phyloP scores from a whole-genome alignment of 2,113 vertebrate species.

The Carettochelys insculpta region DNA sequence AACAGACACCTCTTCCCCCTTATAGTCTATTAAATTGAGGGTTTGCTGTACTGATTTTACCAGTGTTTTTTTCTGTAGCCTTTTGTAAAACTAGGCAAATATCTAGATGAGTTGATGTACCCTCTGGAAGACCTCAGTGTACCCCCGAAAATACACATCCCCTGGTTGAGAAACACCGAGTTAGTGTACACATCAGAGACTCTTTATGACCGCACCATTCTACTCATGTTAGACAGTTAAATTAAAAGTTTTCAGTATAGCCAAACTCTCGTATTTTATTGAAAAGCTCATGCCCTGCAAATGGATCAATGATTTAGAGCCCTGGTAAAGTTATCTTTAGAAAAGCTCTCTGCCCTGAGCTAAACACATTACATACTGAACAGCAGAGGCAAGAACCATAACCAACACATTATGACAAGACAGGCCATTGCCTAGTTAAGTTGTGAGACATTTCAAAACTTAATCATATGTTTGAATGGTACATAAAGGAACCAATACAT shows the following conservation, averaged over 20 bases:
- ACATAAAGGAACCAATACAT: background rate
- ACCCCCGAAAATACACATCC: too few species aligned
- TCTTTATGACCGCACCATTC: background rate
- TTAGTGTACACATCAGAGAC: background rate
- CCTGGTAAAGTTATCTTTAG: background rate
- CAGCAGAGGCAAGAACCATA: background rate
- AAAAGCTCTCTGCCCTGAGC: background rate
- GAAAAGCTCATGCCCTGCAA: background rate
- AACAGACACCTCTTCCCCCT: too few species aligned
- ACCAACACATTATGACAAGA: background rate
- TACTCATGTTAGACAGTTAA: background rate
- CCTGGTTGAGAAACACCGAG: too few species aligned
- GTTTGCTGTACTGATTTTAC: too few species aligned
- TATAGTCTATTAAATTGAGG: too few species aligned
- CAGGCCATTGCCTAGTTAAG: background rate
- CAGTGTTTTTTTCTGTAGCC: too few species aligned
- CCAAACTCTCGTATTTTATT: background rate
- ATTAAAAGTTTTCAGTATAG: background rate
- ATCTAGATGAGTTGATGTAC: too few species aligned
- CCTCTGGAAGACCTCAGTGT: too few species aligned
- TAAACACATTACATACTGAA: background rate
- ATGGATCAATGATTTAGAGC: background rate
- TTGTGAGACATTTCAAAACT: background rate
- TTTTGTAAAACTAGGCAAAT: too few species aligned
- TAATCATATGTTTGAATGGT: background rate